phyloP scores from a whole-genome alignment of 2,888 invertebrate genomes.

The Sarcophaga variegata region DNA sequence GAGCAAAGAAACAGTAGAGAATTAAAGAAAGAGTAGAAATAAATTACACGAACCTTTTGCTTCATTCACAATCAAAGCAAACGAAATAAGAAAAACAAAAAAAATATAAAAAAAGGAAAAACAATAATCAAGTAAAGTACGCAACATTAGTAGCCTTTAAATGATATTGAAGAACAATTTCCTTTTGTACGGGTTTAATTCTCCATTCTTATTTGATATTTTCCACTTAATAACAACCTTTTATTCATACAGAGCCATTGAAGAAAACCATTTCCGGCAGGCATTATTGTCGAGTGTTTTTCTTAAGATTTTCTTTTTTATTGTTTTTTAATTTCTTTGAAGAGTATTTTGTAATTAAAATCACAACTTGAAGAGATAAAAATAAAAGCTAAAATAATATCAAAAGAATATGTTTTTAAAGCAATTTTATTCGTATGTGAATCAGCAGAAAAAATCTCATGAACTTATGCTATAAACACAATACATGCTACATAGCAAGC shows the following conservation, averaged over 20 bases:
- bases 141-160: conserved; percentile 27
- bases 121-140: conserved; percentile 13
- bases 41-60: conserved; percentile 28
- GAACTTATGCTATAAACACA: no score
- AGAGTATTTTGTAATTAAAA: conserved; percentile 53
- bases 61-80: conserved; percentile 40
- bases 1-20: neutral
- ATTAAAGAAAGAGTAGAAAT: conserved; percentile 6
- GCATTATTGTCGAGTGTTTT: conserved; percentile 50
- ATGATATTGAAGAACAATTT: conserved; percentile 52
- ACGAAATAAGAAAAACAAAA: conserved; percentile 28
- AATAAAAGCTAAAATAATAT: neutral
- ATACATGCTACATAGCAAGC: no score
- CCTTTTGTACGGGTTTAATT: conserved; percentile 11
- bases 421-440: neutral
- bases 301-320: neutral
- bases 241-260: conserved; percentile 18
- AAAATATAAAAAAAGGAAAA: conserved; percentile 7
- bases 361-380: conserved; percentile 7
- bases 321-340: conserved; percentile 43
- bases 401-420: neutral
- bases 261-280: conserved; percentile 48
- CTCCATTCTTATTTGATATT: neutral
- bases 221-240: conserved; percentile 37
- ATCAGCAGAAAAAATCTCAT: neutral